Conservation (phyloP, 53 echinoderm and acorn worm species). For the Mesocentrotus franciscanus region DNA sequence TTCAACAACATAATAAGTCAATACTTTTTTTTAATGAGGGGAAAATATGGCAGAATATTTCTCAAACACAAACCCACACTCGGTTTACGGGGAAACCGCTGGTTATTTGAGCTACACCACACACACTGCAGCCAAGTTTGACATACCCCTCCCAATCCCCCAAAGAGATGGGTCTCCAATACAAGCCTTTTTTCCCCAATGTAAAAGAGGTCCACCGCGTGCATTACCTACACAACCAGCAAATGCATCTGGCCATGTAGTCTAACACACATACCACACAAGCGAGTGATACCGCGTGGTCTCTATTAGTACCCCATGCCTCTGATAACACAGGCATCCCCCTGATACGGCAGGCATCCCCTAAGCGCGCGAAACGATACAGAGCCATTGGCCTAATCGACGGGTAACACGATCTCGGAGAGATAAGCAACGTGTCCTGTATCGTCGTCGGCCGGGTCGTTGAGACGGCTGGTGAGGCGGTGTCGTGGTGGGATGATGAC, state of each 20-base stretch:
- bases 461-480: background rate
- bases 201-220: background rate
- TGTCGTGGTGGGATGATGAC: conserved; percentile 15
- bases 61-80: too few relatives aligned
- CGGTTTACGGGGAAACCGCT: too few relatives aligned
- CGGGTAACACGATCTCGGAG: conserved; percentile 4
- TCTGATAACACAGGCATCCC: conserved; percentile 51
- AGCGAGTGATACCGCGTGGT: background rate
- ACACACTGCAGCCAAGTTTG: too few relatives aligned
- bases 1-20: too few relatives aligned
- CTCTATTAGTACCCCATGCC: conserved; percentile 8
- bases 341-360: conserved; percentile 12
- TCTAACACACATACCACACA: background rate
- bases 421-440: conserved; percentile 16
- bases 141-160: background rate
- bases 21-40: too few relatives aligned
- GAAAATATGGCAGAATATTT: too few relatives aligned
- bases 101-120: too few relatives aligned
- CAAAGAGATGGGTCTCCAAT: background rate
- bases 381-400: background rate
- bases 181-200: background rate
- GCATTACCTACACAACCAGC: background rate
- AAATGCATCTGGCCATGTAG: background rate
- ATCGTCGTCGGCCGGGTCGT: background rate
- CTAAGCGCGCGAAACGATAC: conserved; percentile 39